Conservation (phyloP, 2,797 vertebrate genomes). For the Enoplosus armatus region DNA sequence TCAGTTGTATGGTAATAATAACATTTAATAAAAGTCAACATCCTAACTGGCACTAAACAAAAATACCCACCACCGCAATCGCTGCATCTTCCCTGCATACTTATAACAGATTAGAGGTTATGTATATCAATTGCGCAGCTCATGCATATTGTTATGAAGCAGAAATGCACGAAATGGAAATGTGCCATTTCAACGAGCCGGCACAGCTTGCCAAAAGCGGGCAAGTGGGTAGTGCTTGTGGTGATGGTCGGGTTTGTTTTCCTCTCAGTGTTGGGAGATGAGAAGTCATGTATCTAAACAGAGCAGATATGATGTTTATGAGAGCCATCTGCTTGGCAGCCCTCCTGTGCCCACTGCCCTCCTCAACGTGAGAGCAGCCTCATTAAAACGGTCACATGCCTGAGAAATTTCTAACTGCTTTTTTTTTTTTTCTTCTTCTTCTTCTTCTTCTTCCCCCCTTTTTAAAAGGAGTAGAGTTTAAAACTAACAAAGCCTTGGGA, state of each 20-base stretch:
- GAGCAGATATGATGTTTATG: conserved; percentile 79
- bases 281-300: conserved; percentile 79
- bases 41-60: conserved; percentile 73
- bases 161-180: conserved; percentile 79
- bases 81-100: conserved; percentile 75
- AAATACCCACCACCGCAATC: conserved; percentile 60
- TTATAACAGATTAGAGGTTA: conserved; percentile 79
- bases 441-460: conserved; percentile 26
- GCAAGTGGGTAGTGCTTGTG: conserved; percentile 74
- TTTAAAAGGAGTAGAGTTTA: conserved; percentile 83
- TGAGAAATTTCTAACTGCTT: conserved; percentile 80
- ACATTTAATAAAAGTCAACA: conserved; percentile 86
- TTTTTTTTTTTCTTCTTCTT: conserved; percentile 48
- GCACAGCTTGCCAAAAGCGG: conserved; percentile 76
- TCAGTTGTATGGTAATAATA: conserved; percentile 81
- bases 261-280: conserved; percentile 75
- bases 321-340: conserved; percentile 77
- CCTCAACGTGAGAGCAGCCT: conserved; percentile 81
- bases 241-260: conserved; percentile 77
- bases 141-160: conserved; percentile 80
- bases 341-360: conserved; percentile 74
- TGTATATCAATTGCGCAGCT: conserved; percentile 74
- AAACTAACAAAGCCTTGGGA: conserved; percentile 87
- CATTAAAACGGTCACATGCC: conserved; percentile 85
- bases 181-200: conserved; percentile 78